Base-by-base conservation (phyloP, 2,113 vertebrate genomes). In the Ascaphus truei region DNA sequence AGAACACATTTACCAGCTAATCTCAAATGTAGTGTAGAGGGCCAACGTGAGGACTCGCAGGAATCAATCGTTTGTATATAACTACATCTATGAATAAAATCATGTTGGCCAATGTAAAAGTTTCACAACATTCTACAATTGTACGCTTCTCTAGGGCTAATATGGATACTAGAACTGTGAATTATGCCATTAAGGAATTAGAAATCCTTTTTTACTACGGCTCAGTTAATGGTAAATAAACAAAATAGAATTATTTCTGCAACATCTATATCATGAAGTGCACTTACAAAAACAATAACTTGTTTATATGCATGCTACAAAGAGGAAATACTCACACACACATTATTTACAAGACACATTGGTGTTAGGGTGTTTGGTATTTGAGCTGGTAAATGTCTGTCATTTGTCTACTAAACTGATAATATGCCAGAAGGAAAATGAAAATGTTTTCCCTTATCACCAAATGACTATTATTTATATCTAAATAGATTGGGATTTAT, bases 391-490 rank as follows among this genome's bases (percentile, higher is more conserved):
- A 67, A 67, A 67, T 67, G 64, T 56, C 64, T 47, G 64, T 53
- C 12, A 53, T 67, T 56, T 57, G 39, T 67, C 64, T 67, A 3
- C 52, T 16, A 45, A 56, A 57, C 37, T 57, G 64, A 67, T 67
- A 57, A 67, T 53, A 52, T 57, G 64, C 37, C 64, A 67, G 51
- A 13, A 15, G 15, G 10, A 27, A 55, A 47, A 26, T 27, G 22
- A 68, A 45, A 59, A 68, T 37, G 39, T 58, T 68, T n/a, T 68
- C 56, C 23, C 65, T 68, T 59, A 68, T 68, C 52, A 57, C 56
- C 64, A 68, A 68, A 50, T 37, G 65, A 31, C 41, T 68, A 39
- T n/a, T 50, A 68, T 68, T 68, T 59, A 67, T 57, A 59, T 68
- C 59, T 68, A 48, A 36, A 58, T 15, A 45, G 18, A 68, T 56